Percentiles rank a stretch among this genome's conserved stretches.
phyloP scores from a whole-genome alignment of 2,113 vertebrate species.

The Silurus glanis region DNA sequence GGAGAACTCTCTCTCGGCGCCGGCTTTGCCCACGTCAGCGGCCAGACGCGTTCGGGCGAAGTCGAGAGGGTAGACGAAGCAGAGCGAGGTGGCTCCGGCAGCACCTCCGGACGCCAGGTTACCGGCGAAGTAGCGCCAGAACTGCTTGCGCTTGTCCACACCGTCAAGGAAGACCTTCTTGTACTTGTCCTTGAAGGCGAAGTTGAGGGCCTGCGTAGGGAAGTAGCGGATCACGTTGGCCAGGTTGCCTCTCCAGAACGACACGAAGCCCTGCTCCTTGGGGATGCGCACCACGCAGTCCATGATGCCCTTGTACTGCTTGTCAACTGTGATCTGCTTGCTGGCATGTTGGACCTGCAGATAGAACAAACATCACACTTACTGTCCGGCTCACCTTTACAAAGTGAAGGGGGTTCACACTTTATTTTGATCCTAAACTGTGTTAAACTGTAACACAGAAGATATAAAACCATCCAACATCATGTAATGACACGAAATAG shows the following conservation, averaged over 20 bases:
- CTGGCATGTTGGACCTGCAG: constrained; percentile 86
- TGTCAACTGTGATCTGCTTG: constrained; percentile 83
- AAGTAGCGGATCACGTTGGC: constrained; percentile 91
- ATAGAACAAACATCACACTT: too few species aligned
- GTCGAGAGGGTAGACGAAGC: constrained; percentile 87
- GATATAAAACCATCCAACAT: too few species aligned
- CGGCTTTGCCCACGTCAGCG: constrained; percentile 82
- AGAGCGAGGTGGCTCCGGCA: constrained; percentile 83
- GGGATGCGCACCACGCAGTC: constrained; percentile 86
- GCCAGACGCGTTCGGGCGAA: constrained; percentile 86
- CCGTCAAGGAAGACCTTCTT: constrained; percentile 86
- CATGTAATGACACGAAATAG: too few species aligned
- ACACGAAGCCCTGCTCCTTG: constrained; percentile 83
- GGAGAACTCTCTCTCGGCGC: constrained; percentile 74
- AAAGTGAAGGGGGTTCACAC: too few species aligned
- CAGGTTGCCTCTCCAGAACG: constrained; percentile 90
- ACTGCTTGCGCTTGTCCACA: constrained; percentile 83
- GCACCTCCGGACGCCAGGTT: constrained; percentile 86
- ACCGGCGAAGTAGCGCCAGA: constrained; percentile 89
- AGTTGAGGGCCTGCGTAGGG: constrained; percentile 90
- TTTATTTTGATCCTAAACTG: too few species aligned
- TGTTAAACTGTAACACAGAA: too few species aligned
- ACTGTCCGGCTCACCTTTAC: neutral
- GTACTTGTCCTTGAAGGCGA: constrained; percentile 92
- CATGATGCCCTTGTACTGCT: constrained; percentile 87